Base-by-base conservation (phyloP, 2,888 invertebrate species). In the Rhagophthalmus giganteus region DNA sequence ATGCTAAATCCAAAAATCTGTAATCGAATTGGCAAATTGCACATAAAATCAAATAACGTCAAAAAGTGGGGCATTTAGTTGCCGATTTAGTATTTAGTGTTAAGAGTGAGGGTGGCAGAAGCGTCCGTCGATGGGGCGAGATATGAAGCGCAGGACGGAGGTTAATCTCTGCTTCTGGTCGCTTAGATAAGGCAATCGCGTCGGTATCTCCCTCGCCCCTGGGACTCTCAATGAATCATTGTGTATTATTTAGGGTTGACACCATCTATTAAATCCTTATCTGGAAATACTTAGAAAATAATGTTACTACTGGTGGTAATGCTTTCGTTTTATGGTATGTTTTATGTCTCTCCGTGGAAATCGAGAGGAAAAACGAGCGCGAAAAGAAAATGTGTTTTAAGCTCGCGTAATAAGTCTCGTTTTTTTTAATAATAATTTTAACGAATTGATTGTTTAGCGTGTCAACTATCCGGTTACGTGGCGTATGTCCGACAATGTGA, bases 101-200 rank as follows among this genome's bases (percentile, higher is more conserved):
- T 45, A 39, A 44, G 48, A 48, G 50, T 38, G 50, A 45, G 51
- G 51, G 51, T 46, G 46, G 41, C 51, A 41, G 33, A 46, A 46
- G 31, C 52, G 52, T 37, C 46, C 52, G 46, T 46, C 51, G 51
- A 51, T 51, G 34, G 44, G 47, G 52, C 28, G 55, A 9, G 46
- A 50, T 52, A 42, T 30, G 53, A 49, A 51, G 47, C 56, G 59
- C 49, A 47, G 54, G 39, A 55, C 54, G 54, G 63, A 65, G 68
- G 66, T 73, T 74, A 74, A 74, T 74, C 74, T 73, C 69, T 71
- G 71, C 74, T 73, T 74, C 74, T 74, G 74, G 74, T 72, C 74
- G 73, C 73, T 73, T 73, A 73, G 74, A 74, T 74, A 74, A 74
- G 71, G 73, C 72, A 73, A 74, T 74, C 74, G 70, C 69, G 64